Percentiles rank a stretch among this genome's conserved stretches.
phyloP scores from a whole-genome alignment of 2,797 vertebrate species.

The Manis crassicaudata region DNA sequence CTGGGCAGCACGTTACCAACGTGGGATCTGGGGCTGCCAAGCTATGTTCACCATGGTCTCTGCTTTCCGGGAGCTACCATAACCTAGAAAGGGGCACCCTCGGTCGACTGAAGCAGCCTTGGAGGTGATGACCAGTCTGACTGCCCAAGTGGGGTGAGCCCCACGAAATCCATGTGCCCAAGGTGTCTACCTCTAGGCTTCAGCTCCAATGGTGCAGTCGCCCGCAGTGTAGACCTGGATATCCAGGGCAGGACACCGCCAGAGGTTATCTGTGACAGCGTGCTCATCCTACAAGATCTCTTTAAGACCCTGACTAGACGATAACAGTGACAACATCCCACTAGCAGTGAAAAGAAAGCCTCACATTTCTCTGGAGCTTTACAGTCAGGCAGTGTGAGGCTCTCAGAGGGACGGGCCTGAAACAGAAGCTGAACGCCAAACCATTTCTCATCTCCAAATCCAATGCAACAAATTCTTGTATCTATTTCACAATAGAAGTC shows the following conservation, averaged over 20 bases:
- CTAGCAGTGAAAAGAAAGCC: constrained; percentile 33
- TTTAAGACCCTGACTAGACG: background rate
- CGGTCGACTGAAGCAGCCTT: background rate
- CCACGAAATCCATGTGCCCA: background rate
- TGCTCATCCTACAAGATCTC: constrained; percentile 14
- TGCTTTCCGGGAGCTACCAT: background rate
- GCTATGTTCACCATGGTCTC: background rate
- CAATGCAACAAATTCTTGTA: background rate
- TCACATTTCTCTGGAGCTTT: background rate
- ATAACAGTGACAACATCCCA: background rate
- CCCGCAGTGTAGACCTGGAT: background rate
- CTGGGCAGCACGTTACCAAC: background rate
- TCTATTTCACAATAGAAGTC: background rate
- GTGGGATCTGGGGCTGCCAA: background rate
- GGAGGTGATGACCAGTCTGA: background rate
- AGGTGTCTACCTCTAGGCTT: background rate
- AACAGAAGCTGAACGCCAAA: background rate
- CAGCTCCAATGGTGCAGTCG: background rate
- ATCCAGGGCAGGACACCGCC: background rate
- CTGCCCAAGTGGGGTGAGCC: background rate
- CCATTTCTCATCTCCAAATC: background rate
- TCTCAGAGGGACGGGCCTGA: background rate
- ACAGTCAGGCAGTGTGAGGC: background rate
- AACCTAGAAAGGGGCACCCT: background rate
- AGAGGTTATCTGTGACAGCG: background rate